Base-by-base conservation (phyloP, 2,888 invertebrate species). In the Leucania comma region DNA sequence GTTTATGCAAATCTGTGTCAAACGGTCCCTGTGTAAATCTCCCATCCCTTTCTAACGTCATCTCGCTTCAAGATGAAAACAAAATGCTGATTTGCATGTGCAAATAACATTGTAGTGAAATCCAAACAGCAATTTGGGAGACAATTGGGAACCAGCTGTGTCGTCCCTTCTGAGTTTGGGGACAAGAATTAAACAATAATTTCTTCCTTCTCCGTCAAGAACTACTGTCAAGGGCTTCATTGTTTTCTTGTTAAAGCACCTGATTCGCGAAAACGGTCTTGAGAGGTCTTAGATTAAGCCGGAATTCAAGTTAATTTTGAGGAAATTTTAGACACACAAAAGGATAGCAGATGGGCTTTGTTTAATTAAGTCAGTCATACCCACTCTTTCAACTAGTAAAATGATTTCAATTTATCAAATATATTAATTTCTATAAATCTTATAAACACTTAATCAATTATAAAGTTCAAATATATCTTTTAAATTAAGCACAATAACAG, bases 61-160 rank as follows among this genome's bases (percentile, higher is more conserved):
- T 86, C 87, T 86, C 87, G 81, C 87, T 87, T 82, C 85, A 85
- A 88, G 88, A 92, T 90, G 90, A 93, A 95, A 95, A 95, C 95
- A 95, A 95, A 95, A 94, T 91, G 90, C 90, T 93, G 92, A 95
- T 96, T 95, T 95, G 94, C 96, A 95, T 95, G 93, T 93, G 93
- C 93, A 95, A 96, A 96, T 95, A 95, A 92, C 92, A 89, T 86
- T 91, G 92, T 94, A 93, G 94, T 91, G 94, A 92, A 94, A 94
- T 93, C 92, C 91, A 95, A 95, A 95, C 91, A 95, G 92, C 90
- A 95, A 95, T 96, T 95, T 93, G 87, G 91, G 84, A 90, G 92
- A 95, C 94, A 95, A 95, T 95, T 84, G 90, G 84, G 81, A 79
- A 84, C 89, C 95, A 95, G 95, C 92, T 95, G 95, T 86, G 93